Percentiles rank a stretch among this genome's conserved stretches.
phyloP scores from a whole-genome alignment of 2,888 invertebrate genomes.

The Mimumesa dahlbomi region DNA sequence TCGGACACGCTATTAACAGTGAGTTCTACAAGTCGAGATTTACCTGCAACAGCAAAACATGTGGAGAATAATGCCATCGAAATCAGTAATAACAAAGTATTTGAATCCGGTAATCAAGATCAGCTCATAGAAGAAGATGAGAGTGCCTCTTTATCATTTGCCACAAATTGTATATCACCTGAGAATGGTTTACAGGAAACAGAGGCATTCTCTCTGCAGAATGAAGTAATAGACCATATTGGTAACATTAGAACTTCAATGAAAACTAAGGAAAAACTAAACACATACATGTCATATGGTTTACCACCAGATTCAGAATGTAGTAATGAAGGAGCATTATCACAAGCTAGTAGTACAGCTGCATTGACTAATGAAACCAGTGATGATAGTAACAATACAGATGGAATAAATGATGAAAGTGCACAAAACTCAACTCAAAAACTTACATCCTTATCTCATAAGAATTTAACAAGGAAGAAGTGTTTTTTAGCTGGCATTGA shows the following conservation, averaged over 20 bases:
- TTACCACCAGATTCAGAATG: conserved; percentile 14
- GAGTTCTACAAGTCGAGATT: conserved; percentile 48
- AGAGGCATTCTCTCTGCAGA: conserved; percentile 7
- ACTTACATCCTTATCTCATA: conserved; percentile 45
- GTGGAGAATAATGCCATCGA: conserved; percentile 44
- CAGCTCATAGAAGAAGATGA: conserved; percentile 41
- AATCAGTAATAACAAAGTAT: conserved; percentile 15
- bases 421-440: conserved; percentile 38
- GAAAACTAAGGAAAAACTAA: conserved; percentile 12
- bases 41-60: conserved; percentile 40
- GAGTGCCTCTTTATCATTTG: conserved; percentile 20
- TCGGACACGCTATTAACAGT: conserved; percentile 45
- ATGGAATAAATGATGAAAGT: conserved; percentile 20
- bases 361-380: conserved; percentile 15
- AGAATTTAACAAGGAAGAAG: conserved; percentile 62
- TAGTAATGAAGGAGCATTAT: conserved; percentile 18
- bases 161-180: conserved; percentile 9
- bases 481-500: conserved; percentile 53
- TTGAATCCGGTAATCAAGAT: conserved; percentile 27
- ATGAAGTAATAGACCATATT: conserved; percentile 31
- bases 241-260: conserved; percentile 23
- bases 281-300: not conserved
- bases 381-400: conserved; percentile 10
- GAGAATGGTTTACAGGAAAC: conserved; percentile 41
- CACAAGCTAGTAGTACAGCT: not conserved